Conservation (phyloP, 2,888 invertebrate species). For the Maniola hyperantus region DNA sequence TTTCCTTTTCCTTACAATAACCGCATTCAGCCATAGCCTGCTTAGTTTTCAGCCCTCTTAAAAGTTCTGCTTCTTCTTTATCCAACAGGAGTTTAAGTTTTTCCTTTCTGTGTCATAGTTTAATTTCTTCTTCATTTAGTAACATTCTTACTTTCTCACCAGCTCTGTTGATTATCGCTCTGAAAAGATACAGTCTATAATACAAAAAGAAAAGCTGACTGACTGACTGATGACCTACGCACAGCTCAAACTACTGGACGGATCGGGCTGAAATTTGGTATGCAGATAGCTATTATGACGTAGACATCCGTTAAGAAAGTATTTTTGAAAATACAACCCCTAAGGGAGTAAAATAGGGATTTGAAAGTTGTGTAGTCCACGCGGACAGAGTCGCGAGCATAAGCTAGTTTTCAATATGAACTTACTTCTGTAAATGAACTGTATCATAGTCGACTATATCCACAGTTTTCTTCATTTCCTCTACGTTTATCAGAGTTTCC, state of each 20-base stretch:
- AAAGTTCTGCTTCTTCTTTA: slow-evolving; percentile 57
- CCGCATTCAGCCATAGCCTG: slow-evolving; percentile 57
- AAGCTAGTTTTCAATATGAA: slow-evolving; percentile 5
- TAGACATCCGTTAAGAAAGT: no score
- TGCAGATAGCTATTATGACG: no score
- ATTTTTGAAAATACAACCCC: no score
- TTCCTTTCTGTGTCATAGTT: slow-evolving; percentile 69
- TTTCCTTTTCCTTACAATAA: slow-evolving; percentile 60
- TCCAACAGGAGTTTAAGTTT: slow-evolving; percentile 57
- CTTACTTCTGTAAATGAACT: slow-evolving; percentile 65
- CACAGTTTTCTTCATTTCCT: slow-evolving; percentile 60
- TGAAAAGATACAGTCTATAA: slow-evolving; percentile 42
- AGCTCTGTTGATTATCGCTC: slow-evolving; percentile 66
- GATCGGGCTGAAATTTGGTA: no score
- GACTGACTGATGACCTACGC: no score
- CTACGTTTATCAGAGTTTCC: slow-evolving; percentile 53
- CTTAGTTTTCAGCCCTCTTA: slow-evolving; percentile 56
- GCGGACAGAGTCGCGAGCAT: no score
- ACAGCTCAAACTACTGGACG: no score
- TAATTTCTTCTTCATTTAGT: slow-evolving; percentile 61
- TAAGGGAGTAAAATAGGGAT: no score
- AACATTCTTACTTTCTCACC: slow-evolving; percentile 61
- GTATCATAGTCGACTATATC: slow-evolving; percentile 67
- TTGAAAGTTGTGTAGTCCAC: no score
- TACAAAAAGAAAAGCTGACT: no score